A percentile compares a stretch with the other conserved stretches of the same genome.
These are phyloP conservation scores for Sesia apiformis DNA, from an alignment of 2,888 invertebrate species.

Conservation along the genomic window DNA sequence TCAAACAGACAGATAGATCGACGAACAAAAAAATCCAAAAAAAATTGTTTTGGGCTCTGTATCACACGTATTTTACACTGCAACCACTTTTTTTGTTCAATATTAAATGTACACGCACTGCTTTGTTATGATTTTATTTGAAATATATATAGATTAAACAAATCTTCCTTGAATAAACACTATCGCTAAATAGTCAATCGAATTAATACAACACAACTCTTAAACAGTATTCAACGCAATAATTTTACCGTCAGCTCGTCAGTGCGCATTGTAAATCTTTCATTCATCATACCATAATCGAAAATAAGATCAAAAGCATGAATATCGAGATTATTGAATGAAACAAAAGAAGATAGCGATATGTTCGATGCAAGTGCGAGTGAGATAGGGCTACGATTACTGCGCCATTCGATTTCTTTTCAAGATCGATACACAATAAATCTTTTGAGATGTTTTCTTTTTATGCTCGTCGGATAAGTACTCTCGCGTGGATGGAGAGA, in stretches of 20 bases:
- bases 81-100: no score
- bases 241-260: conserved; percentile 30
- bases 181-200: background rate
- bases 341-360: conserved; percentile 7
- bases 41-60: no score
- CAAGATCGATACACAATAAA: conserved; percentile 62
- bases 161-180: no score
- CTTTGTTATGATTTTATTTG: no score
- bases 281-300: conserved; percentile 57
- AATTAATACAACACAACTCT: conserved; percentile 2
- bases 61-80: no score
- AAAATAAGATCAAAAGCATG: conserved; percentile 45
- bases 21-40: no score
- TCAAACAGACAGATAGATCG: no score
- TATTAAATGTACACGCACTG: no score
- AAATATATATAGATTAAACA: no score
- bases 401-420: conserved; percentile 47
- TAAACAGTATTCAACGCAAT: conserved; percentile 28
- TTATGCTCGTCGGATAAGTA: conserved; percentile 36
- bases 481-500: conserved; percentile 31
- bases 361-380: conserved; percentile 10
- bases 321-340: conserved; percentile 43
- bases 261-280: conserved; percentile 35
- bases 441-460: conserved; percentile 42
- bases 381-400: conserved; percentile 27